These are phyloP conservation scores for Anthopleura xanthogrammica DNA, from an alignment of 92 coral and sea anemone genomes.

Conservation along the genomic window DNA sequence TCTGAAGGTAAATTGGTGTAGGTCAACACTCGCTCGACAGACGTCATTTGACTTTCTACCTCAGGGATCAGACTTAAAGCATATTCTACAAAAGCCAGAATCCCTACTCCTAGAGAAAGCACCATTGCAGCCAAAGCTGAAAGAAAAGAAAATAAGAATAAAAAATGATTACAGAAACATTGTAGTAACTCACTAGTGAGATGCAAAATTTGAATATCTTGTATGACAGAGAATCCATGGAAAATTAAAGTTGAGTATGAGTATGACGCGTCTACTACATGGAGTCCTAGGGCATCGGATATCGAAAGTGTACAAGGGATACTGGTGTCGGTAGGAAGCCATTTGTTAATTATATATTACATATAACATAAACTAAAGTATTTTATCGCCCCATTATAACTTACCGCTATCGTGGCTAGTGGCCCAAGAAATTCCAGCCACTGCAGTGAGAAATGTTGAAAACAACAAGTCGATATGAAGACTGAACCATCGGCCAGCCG, in stretches of 20 bases:
- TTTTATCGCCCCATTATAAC: not conserved
- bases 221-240: too few relatives aligned
- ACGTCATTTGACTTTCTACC: conserved; percentile 34
- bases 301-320: too few relatives aligned
- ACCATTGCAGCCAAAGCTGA: conserved; percentile 26
- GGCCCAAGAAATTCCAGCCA: not conserved
- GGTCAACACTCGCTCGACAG: conserved; percentile 37
- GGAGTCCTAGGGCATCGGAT: too few relatives aligned
- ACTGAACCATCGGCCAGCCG: not conserved
- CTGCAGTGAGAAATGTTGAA: not conserved
- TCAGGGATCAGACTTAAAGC: not conserved
- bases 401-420: not conserved
- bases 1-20: conserved; percentile 32
- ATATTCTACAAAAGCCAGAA: not conserved
- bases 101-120: conserved; percentile 11
- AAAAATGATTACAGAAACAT: not conserved
- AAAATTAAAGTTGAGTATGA: too few relatives aligned
- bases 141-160: not conserved
- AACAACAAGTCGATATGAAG: conserved; percentile 2
- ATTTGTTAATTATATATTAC: not conserved
- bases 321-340: not conserved
- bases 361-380: not conserved
- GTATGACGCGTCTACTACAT: too few relatives aligned
- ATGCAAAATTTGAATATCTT: too few relatives aligned
- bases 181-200: not conserved